Base-by-base conservation (phyloP, 2,113 vertebrate species). In the Procavia capensis region DNA sequence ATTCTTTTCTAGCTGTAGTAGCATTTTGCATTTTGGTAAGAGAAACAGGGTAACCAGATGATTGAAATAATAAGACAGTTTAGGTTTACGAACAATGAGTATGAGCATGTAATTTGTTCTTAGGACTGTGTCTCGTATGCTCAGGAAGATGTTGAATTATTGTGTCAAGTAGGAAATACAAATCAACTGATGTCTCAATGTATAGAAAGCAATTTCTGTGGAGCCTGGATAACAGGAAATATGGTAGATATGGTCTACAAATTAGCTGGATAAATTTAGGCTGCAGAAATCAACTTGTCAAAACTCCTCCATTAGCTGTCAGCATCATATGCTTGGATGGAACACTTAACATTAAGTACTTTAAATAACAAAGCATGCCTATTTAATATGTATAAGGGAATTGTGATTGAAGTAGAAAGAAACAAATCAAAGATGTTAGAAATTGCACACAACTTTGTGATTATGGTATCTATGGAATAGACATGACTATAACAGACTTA, bases 71-170 rank as follows among this genome's bases (percentile, higher is more conserved):
- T 64, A 0, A 59, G 76, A 6, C 0, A 25, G 50, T 54, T 76
- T 34, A 31, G 19, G 3, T 43, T 57, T 47, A 1, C n/a, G 61
- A 64, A 31, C 2, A 45, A 39, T 24, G 6, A 61, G 41, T 75
- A 2, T 66, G 22, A 57, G 4, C 34, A 59, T 6, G 3, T 2
- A 43, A 36, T 43, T 3, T 25, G 29, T 19, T 87, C 64, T 81
- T 27, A 92, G 9, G 75, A 39, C 1, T 0, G 5, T 57, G 6
- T 47, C n/a, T 45, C n/a, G 14, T 64, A 2, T 50, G 31, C 17
- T 50, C 9, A 61, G 63, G 17, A 66, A 64, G 11, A 24, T 36
- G 34, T 10, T 66, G n/a, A 72, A 84, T 34, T 72, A 41, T 0
- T 25, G 39, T 74, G 39, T n/a, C 11, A 79, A 84, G 2, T 8